phyloP scores from a whole-genome alignment of 2,113 vertebrate genomes.

The Corythaeola cristata region DNA sequence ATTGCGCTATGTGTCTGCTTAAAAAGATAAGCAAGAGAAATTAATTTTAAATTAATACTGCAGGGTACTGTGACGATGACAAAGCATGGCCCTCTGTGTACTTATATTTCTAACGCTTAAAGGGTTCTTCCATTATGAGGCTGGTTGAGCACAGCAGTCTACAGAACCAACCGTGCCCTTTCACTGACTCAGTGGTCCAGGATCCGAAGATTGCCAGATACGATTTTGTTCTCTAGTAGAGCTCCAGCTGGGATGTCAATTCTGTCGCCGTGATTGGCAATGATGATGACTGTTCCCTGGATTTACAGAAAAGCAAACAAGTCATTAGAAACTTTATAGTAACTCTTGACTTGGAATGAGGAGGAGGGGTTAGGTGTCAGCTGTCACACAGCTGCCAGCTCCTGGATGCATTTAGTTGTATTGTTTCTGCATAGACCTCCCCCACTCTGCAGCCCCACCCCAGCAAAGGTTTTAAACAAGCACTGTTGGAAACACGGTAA shows the following conservation, averaged over 20 bases:
- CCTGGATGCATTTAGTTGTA: not conserved
- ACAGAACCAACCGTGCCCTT: not conserved
- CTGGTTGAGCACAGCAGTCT: slow-evolving; percentile 15
- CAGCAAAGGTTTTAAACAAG: not conserved
- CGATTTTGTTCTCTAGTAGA: slow-evolving; percentile 97
- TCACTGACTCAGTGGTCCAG: slow-evolving; percentile 88
- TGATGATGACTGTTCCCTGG: slow-evolving; percentile 98
- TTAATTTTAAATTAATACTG: slow-evolving; percentile 74
- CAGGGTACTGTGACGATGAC: slow-evolving; percentile 68
- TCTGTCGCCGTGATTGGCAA: slow-evolving; percentile 96
- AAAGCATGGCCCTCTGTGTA: slow-evolving; percentile 66
- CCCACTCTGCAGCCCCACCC: accelerated
- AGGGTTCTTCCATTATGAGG: slow-evolving; percentile 33
- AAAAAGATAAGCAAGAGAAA: slow-evolving; percentile 74
- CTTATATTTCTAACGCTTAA: slow-evolving; percentile 65
- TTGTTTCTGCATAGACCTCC: not conserved
- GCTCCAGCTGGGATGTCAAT: slow-evolving; percentile 97
- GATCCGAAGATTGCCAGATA: slow-evolving; percentile 97
- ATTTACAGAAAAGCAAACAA: not conserved
- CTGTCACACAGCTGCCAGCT: not conserved
- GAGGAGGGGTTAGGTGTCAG: not conserved
- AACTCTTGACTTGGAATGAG: accelerated
- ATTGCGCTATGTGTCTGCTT: slow-evolving; percentile 64
- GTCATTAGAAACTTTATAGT: accelerated
- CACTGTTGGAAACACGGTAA: not conserved